Conservation (phyloP, 2,113 vertebrate species). For the Rhinichthys klamathensis region DNA sequence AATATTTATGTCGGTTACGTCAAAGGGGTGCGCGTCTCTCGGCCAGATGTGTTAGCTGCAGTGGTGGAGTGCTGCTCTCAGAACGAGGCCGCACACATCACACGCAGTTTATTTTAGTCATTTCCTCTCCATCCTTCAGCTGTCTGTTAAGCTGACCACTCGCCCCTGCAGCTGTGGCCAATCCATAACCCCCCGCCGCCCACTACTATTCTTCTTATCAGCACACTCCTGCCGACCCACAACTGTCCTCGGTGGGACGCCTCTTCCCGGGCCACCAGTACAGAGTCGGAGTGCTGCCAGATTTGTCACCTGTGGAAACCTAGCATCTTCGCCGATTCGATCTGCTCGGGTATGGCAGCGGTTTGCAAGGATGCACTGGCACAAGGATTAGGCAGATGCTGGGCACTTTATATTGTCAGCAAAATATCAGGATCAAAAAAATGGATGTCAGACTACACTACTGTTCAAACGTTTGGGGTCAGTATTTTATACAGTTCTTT, state of each 20-base stretch:
- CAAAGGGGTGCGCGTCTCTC: conserved; percentile 57
- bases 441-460: background rate
- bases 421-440: background rate
- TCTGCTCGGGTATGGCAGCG: background rate
- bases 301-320: conserved; percentile 16
- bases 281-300: background rate
- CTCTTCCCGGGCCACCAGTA: background rate
- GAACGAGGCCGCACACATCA: conserved; percentile 53
- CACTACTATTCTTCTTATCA: conserved; percentile 38
- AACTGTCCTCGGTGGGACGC: background rate
- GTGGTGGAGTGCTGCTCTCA: conserved; percentile 39
- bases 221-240: conserved; percentile 26
- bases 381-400: background rate
- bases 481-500: background rate
- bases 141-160: conserved; percentile 60
- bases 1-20: conserved; percentile 70
- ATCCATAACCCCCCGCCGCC: conserved; percentile 62
- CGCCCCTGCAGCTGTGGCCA: conserved; percentile 66
- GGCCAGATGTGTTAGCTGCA: conserved; percentile 65
- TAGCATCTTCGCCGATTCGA: background rate
- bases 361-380: background rate
- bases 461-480: background rate
- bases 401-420: background rate
- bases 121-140: conserved; percentile 69
- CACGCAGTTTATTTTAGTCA: conserved; percentile 70